These are phyloP conservation scores for Alligator sinensis DNA, from an alignment of 2,113 vertebrate genomes.

Conservation along the genomic window DNA sequence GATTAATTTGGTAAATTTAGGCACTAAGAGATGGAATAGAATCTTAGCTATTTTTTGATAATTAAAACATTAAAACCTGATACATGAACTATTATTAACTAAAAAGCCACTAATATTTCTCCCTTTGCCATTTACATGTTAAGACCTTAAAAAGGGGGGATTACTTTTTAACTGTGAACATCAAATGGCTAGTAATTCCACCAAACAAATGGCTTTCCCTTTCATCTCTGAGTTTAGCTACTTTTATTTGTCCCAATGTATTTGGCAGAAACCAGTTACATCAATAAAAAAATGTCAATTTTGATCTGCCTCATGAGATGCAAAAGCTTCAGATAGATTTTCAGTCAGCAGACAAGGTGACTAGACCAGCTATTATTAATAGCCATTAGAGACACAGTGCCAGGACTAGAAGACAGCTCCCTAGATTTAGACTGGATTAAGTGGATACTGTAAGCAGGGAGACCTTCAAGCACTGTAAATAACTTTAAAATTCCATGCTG, in stretches of 20 bases:
- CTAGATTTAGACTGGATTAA: conserved; percentile 68
- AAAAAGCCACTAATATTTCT: background rate
- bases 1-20: background rate
- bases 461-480: conserved; percentile 70
- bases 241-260: conserved; percentile 73
- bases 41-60: background rate
- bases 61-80: background rate
- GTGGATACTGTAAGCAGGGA: conserved; percentile 50
- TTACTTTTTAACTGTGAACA: conserved; percentile 42
- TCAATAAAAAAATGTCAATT: conserved; percentile 76
- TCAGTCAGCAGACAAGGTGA: conserved; percentile 47
- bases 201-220: conserved; percentile 23
- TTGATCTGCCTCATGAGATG: conserved; percentile 74
- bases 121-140: background rate
- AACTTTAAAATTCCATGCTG: conserved; percentile 56
- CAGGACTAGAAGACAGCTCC: conserved; percentile 53
- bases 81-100: background rate
- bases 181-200: conserved; percentile 42
- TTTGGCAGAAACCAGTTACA: conserved; percentile 68
- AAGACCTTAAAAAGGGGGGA: background rate
- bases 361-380: conserved; percentile 75
- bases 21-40: background rate
- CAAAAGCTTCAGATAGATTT: conserved; percentile 72
- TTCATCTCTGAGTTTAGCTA: conserved; percentile 51
- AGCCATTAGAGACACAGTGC: conserved; percentile 55